phyloP scores from a whole-genome alignment of 2,888 invertebrate species.

The Chalcis sispes region DNA sequence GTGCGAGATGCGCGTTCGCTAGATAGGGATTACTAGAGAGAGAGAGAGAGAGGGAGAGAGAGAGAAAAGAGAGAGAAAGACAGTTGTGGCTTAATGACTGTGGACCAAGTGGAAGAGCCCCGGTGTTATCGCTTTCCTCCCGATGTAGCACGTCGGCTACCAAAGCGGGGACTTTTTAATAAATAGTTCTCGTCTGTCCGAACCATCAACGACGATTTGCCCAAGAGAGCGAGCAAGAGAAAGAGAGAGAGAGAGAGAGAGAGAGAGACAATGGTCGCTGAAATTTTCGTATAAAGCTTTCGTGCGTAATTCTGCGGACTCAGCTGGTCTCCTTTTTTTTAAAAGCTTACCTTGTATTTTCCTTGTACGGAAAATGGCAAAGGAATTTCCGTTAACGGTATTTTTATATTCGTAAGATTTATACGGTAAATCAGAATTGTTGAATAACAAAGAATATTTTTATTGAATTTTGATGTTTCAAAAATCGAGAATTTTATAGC shows the following conservation, averaged over 20 bases:
- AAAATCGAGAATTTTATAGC: too few relatives aligned
- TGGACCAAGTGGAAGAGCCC: conserved; percentile 59
- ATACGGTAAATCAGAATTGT: too few relatives aligned
- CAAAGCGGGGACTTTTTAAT: conserved; percentile 67
- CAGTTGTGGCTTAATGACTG: conserved; percentile 73
- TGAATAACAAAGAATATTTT: too few relatives aligned
- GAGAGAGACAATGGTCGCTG: too few relatives aligned
- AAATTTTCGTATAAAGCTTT: background rate
- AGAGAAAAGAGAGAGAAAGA: too few relatives aligned
- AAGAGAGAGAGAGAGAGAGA: too few relatives aligned
- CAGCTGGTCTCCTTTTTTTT: conserved; percentile 22
- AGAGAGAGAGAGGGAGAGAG: background rate
- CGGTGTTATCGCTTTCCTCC: conserved; percentile 75
- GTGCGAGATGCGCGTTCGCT: conserved; percentile 1
- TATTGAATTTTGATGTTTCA: too few relatives aligned
- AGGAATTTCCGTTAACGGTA: background rate
- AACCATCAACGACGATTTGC: conserved; percentile 31
- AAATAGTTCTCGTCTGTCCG: conserved; percentile 67
- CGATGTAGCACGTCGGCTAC: conserved; percentile 71
- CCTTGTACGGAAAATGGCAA: too few relatives aligned
- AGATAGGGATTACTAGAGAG: background rate
- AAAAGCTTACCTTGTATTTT: background rate
- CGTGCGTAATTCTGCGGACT: conserved; percentile 9
- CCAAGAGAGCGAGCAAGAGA: conserved; percentile 17
- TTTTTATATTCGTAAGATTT: too few relatives aligned